phyloP scores from a whole-genome alignment of 2,797 vertebrate species.

The Rhinatrema bivittatum region DNA sequence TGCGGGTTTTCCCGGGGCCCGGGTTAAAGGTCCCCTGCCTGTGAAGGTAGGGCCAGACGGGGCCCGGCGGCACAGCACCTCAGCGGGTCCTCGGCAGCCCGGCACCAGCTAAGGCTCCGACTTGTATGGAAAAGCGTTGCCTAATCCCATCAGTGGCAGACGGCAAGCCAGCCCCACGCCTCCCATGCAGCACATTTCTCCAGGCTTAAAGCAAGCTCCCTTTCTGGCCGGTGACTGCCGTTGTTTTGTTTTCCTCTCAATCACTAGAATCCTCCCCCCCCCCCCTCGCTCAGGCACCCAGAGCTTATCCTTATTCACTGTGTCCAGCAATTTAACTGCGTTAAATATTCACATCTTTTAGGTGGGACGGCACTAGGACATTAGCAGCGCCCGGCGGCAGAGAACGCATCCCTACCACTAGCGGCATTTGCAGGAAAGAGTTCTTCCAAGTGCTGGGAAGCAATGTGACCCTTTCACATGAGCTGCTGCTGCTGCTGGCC shows the following conservation, averaged over 20 bases:
- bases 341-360: conserved; percentile 46
- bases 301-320: conserved; percentile 68
- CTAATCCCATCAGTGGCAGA: conserved; percentile 68
- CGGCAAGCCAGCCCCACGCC: conserved; percentile 60
- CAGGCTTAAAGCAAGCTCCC: conserved; percentile 38
- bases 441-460: conserved; percentile 1
- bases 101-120: conserved; percentile 48
- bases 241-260: conserved; percentile 43
- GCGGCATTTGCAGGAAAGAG: conserved; percentile 7
- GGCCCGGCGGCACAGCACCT: conserved; percentile 37
- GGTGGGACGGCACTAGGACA: conserved; percentile 48
- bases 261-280: conserved; percentile 38
- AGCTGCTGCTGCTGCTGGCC: too few relatives aligned
- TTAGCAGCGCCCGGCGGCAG: background rate
- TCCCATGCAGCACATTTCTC: conserved; percentile 63
- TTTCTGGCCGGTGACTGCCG: conserved; percentile 43
- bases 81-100: conserved; percentile 45
- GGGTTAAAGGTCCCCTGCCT: conserved; percentile 31
- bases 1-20: conserved; percentile 43
- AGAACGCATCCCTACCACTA: conserved; percentile 26
- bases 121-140: conserved; percentile 60
- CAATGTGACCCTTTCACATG: too few relatives aligned
- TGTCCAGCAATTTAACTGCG: conserved; percentile 61
- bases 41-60: conserved; percentile 25
- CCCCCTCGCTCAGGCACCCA: conserved; percentile 40